phyloP scores from a whole-genome alignment of 2,888 invertebrate genomes.

The Plemyria rubiginata region DNA sequence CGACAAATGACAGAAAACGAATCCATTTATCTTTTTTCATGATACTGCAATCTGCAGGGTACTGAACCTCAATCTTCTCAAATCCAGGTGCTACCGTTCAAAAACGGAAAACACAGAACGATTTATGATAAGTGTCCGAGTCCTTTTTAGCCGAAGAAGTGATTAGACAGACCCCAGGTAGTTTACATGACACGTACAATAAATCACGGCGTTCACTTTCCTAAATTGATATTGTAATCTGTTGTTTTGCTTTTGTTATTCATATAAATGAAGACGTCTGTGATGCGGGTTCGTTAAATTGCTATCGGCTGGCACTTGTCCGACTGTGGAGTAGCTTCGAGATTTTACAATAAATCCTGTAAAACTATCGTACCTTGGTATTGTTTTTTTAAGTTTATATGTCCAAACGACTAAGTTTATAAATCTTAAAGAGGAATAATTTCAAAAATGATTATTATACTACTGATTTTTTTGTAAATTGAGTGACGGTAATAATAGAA shows the following conservation, averaged over 20 bases:
- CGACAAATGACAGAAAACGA: too few relatives aligned
- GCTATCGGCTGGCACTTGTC: constrained; percentile 65
- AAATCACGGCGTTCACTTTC: constrained; percentile 82
- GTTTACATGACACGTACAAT: constrained; percentile 76
- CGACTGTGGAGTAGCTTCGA: constrained; percentile 52
- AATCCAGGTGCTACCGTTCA: constrained; percentile 12
- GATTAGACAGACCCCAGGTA: constrained; percentile 60
- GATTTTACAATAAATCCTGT: neutral
- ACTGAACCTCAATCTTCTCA: neutral
- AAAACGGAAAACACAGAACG: constrained; percentile 4
- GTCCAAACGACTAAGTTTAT: too few relatives aligned
- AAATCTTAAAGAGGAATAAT: too few relatives aligned
- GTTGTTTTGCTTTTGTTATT: constrained; percentile 76
- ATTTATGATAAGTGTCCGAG: constrained; percentile 16
- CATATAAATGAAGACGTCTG: constrained; percentile 81
- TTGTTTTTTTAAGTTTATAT: too few relatives aligned
- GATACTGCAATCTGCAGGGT: neutral
- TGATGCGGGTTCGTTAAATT: constrained; percentile 83
- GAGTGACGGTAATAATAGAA: too few relatives aligned
- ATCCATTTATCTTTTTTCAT: too few relatives aligned
- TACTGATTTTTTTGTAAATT: too few relatives aligned
- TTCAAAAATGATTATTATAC: too few relatives aligned
- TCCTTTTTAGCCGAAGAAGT: constrained; percentile 42
- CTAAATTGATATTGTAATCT: constrained; percentile 84
- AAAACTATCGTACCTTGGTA: too few relatives aligned